phyloP scores from a whole-genome alignment of 2,888 invertebrate species.

The Omphaloscelis lunosa region DNA sequence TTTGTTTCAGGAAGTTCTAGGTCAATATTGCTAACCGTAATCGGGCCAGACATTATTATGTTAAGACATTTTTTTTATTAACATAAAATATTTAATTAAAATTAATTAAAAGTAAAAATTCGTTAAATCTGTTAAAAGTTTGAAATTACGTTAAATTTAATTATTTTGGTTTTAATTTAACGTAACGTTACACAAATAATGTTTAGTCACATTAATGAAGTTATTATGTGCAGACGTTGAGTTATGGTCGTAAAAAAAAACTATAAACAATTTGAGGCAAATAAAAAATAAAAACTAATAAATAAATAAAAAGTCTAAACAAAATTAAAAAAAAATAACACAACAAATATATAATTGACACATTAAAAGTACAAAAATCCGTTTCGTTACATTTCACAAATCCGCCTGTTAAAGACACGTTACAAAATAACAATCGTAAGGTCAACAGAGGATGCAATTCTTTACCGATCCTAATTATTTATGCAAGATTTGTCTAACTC shows the following conservation, averaged over 20 bases:
- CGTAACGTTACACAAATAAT: background rate
- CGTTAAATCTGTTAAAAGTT: background rate
- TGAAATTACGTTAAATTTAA: background rate
- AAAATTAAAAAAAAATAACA: background rate
- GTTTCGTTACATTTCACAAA: slow-evolving; percentile 37
- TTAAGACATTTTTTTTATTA: background rate
- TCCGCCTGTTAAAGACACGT: slow-evolving; percentile 39
- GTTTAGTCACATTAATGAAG: background rate
- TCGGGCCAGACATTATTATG: background rate
- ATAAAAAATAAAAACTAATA: background rate
- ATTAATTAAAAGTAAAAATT: background rate
- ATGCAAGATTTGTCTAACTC: slow-evolving; percentile 84
- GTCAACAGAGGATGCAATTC: slow-evolving; percentile 76
- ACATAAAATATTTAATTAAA: too few species aligned
- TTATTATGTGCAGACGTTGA: background rate
- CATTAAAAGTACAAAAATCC: slow-evolving; percentile 37
- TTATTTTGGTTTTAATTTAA: slow-evolving; percentile 3
- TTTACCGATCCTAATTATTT: slow-evolving; percentile 80
- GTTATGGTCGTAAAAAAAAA: background rate
- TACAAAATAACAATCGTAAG: slow-evolving; percentile 56
- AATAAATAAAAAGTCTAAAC: background rate
- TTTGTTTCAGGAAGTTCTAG: slow-evolving; percentile 60
- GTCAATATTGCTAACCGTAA: slow-evolving; percentile 51
- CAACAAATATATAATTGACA: background rate
- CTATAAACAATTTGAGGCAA: background rate